Evolutionary conservation across 2,113 vertebrate species (phyloP).

Genomic region (Catharus minimus): DNA sequence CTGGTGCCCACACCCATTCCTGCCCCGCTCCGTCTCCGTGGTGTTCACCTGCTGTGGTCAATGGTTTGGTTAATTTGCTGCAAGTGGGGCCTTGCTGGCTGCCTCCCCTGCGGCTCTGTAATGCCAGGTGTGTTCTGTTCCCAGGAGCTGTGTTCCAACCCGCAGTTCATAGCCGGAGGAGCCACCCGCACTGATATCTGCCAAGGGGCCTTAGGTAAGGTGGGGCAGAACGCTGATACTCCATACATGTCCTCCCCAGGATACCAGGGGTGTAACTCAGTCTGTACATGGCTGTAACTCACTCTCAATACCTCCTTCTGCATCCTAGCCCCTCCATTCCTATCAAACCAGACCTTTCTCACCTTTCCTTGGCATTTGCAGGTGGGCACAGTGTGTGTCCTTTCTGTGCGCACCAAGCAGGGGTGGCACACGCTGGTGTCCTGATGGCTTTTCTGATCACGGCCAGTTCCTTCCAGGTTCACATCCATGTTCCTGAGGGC

Average conservation of each 20-base stretch:
- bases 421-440: not conserved
- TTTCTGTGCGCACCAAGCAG: not conserved
- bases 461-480: fast-evolving
- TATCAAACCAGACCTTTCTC: not conserved
- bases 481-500: fast-evolving
- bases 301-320: not conserved
- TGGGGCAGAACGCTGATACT: not conserved
- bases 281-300: not conserved
- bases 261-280: not conserved
- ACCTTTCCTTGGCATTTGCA: not conserved
- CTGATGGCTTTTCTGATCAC: not conserved
- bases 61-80: not conserved
- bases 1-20: fast-evolving
- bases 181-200: constrained; percentile 59
- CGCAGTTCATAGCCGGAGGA: constrained; percentile 18
- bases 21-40: not conserved
- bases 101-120: fast-evolving
- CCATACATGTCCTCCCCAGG: not conserved
- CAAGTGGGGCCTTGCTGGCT: not conserved
- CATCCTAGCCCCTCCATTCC: fast-evolving
- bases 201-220: constrained; percentile 59
- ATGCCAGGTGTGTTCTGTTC: not conserved
- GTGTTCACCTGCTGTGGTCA: not conserved
- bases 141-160: constrained; percentile 57
- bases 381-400: fast-evolving